Percentiles rank a stretch among this genome's conserved stretches.
Conservation (phyloP, 2,113 vertebrate species). For the Mus spicilegus region DNA sequence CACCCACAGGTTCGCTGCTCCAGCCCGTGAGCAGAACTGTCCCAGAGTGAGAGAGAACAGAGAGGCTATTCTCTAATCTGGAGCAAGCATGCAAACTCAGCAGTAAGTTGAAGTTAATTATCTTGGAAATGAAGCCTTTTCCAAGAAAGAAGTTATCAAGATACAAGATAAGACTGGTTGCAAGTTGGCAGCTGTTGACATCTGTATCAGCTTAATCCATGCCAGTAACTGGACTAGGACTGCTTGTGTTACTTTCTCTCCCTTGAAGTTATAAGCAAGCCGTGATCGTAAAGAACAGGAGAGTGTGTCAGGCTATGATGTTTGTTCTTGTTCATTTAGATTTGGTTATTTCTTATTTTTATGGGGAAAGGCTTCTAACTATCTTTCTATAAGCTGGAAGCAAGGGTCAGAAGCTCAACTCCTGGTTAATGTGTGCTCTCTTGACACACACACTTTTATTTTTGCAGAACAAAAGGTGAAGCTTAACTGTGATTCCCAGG, state of each 20-base stretch:
- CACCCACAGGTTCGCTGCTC: neutral
- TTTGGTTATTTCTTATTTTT: slow-evolving; percentile 43
- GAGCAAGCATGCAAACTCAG: neutral
- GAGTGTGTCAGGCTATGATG: neutral
- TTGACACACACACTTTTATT: neutral
- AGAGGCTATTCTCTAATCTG: slow-evolving; percentile 51
- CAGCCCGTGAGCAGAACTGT: slow-evolving; percentile 37
- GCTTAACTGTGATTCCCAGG: neutral
- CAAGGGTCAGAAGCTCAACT: neutral
- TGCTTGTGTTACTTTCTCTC: neutral
- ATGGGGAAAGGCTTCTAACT: neutral
- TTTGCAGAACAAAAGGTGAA: neutral
- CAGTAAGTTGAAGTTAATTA: slow-evolving; percentile 43
- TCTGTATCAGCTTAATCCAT: neutral
- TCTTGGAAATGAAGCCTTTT: slow-evolving; percentile 42
- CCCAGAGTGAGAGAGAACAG: neutral
- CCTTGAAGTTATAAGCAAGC: neutral
- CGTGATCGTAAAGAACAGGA: neutral
- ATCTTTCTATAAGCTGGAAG: neutral
- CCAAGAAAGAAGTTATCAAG: slow-evolving; percentile 53
- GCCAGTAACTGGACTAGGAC: neutral
- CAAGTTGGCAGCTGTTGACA: neutral
- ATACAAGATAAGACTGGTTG: neutral
- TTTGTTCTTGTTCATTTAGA: slow-evolving; percentile 40
- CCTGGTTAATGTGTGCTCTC: neutral